Evolutionary conservation across 2,888 invertebrate genomes (phyloP).

Genomic region (Sarcophaga variegata): DNA sequence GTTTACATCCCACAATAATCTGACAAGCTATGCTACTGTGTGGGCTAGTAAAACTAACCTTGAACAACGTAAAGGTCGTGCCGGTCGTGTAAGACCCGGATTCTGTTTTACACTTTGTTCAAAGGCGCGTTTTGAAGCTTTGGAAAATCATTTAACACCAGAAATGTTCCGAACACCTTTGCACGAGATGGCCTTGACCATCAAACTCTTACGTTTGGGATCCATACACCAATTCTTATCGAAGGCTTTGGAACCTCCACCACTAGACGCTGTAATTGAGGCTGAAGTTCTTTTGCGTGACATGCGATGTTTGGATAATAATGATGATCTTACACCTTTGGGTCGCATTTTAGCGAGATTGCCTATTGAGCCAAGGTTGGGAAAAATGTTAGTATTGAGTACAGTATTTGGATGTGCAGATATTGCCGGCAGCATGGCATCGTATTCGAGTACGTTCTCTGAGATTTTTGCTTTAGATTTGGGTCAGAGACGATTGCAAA

Average conservation of each 20-base stretch:
- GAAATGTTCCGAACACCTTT: constrained; percentile 99
- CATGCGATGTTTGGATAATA: constrained; percentile 93
- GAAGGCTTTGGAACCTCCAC: constrained; percentile 97
- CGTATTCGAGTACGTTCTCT: constrained; percentile 96
- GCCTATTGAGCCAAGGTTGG: constrained; percentile 97
- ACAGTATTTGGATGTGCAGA: constrained; percentile 95
- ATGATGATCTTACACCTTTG: constrained; percentile 95
- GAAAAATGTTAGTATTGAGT: constrained; percentile 98
- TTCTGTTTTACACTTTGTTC: constrained; percentile 97
- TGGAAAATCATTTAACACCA: constrained; percentile 96
- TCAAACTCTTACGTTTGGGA: constrained; percentile 93
- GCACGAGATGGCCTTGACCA: constrained; percentile 95
- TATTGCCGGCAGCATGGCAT: constrained; percentile 95
- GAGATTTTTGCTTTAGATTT: constrained; percentile 95
- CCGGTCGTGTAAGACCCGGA: constrained; percentile 96
- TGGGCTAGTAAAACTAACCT: constrained; percentile 97
- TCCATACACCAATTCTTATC: constrained; percentile 96
- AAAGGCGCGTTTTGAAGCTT: constrained; percentile 86
- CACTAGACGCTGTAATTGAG: constrained; percentile 98
- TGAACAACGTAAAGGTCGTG: constrained; percentile 93
- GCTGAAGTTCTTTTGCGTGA: constrained; percentile 93
- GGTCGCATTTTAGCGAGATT: constrained; percentile 96
- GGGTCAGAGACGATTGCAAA: constrained; percentile 88
- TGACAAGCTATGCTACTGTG: constrained; percentile 98
- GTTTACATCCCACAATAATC: constrained; percentile 98